Evolutionary conservation across 2,113 vertebrate genomes (phyloP).

Genomic region (Hiodon alosoides): DNA sequence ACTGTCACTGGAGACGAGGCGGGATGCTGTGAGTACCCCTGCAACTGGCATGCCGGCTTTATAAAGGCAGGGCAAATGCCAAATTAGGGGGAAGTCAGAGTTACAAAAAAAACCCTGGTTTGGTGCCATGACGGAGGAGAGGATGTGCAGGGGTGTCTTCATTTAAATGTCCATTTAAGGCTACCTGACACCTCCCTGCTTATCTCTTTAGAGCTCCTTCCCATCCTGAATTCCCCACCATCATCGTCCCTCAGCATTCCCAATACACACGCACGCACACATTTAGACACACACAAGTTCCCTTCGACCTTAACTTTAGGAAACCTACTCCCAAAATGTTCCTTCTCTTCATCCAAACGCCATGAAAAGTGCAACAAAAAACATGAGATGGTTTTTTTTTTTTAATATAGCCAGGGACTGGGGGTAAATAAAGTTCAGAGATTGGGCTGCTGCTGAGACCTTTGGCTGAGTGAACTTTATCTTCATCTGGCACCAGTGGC

Average conservation of each 20-base stretch:
- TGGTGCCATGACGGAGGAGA: slow-evolving; percentile 19
- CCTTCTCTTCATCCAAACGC: no score
- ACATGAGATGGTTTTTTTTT: no score
- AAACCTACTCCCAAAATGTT: no score
- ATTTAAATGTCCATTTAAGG: slow-evolving; percentile 51
- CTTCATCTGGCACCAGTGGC: no score
- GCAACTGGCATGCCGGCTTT: slow-evolving; percentile 17
- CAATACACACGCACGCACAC: slow-evolving; percentile 5
- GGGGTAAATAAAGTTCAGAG: no score
- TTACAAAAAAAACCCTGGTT: slow-evolving; percentile 29
- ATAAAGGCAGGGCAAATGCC: slow-evolving; percentile 38
- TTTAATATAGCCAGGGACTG: no score
- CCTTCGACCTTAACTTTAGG: no score
- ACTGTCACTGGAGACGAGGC: slow-evolving; percentile 16
- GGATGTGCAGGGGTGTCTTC: slow-evolving; percentile 47
- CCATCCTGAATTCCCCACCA: background rate
- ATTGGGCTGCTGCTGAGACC: no score
- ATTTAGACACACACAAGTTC: background rate
- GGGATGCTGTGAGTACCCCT: slow-evolving; percentile 21
- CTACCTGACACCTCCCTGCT: slow-evolving; percentile 18
- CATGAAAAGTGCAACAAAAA: no score
- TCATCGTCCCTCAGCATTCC: background rate
- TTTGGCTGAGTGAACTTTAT: no score
- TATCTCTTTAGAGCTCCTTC: slow-evolving; percentile 29
- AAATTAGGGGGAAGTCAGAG: slow-evolving; percentile 47